Percentiles rank a stretch among this genome's conserved stretches.
These are phyloP conservation scores for Tichodroma muraria DNA, from an alignment of 2,113 vertebrate species.

Conservation along the genomic window DNA sequence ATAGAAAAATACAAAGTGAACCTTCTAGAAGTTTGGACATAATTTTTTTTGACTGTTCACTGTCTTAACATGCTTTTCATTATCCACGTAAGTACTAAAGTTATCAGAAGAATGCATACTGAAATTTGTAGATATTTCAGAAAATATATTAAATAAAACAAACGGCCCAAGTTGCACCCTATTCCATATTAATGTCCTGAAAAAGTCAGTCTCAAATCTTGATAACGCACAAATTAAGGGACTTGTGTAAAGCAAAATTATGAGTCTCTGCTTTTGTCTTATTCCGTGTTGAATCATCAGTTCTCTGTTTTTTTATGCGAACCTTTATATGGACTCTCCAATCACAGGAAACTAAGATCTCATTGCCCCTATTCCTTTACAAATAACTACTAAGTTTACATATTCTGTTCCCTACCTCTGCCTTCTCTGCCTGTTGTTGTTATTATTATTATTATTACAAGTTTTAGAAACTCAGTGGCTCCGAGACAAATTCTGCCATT, in stretches of 20 bases:
- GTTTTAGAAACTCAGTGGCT: not conserved
- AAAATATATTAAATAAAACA: not conserved
- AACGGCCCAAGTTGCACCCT: not conserved
- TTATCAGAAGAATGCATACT: not conserved
- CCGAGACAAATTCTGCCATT: not conserved
- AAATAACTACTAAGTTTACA: not conserved
- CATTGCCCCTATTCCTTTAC: not conserved
- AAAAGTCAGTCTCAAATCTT: not conserved
- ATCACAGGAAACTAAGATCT: not conserved
- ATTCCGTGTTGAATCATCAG: not conserved
- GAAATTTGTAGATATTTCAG: not conserved
- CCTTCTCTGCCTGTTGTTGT: not conserved
- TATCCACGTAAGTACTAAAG: not conserved
- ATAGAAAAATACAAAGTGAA: not conserved
- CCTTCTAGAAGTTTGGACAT: not conserved
- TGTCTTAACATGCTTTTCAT: not conserved
- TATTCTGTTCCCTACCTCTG: not conserved
- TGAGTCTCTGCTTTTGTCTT: not conserved
- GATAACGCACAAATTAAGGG: not conserved
- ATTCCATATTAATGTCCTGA: not conserved
- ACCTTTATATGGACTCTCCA: not conserved
- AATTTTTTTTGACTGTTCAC: not conserved
- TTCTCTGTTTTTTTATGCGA: not conserved
- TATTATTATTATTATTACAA: not conserved
- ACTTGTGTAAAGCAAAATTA: not conserved